These are phyloP conservation scores for Andrena flavipes DNA, from an alignment of 2,888 invertebrate species.

Conservation along the genomic window DNA sequence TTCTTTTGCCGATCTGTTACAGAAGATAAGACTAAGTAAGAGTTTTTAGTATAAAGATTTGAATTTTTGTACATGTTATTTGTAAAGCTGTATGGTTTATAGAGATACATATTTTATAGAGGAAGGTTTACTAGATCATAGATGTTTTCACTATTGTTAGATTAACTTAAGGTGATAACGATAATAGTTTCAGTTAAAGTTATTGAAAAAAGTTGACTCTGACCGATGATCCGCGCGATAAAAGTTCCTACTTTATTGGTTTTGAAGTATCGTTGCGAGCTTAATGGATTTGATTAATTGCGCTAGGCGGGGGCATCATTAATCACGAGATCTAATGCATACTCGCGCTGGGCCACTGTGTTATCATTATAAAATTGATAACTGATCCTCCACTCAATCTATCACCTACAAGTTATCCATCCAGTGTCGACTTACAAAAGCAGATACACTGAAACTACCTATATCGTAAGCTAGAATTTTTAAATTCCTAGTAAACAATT, in stretches of 20 bases:
- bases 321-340: constrained; percentile 36
- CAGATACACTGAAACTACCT: neutral
- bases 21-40: too few relatives aligned
- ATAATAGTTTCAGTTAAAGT: constrained; percentile 15
- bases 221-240: constrained; percentile 29
- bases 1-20: too few relatives aligned
- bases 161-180: neutral
- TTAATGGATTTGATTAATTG: constrained; percentile 51
- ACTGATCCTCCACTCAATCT: constrained; percentile 28
- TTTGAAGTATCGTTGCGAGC: constrained; percentile 32
- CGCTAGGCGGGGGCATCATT: constrained; percentile 29
- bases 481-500: neutral
- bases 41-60: too few relatives aligned
- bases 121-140: too few relatives aligned
- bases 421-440: neutral
- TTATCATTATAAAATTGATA: constrained; percentile 48
- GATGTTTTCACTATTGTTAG: neutral
- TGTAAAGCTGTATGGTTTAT: too few relatives aligned
- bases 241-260: constrained; percentile 34
- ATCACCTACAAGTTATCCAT: constrained; percentile 15
- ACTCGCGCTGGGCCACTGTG: constrained; percentile 2
- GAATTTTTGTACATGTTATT: too few relatives aligned
- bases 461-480: neutral
- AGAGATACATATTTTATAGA: too few relatives aligned
- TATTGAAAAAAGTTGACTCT: constrained; percentile 35